Evolutionary conservation across 2,113 vertebrate genomes (phyloP).

Genomic region (Cygnus atratus): DNA sequence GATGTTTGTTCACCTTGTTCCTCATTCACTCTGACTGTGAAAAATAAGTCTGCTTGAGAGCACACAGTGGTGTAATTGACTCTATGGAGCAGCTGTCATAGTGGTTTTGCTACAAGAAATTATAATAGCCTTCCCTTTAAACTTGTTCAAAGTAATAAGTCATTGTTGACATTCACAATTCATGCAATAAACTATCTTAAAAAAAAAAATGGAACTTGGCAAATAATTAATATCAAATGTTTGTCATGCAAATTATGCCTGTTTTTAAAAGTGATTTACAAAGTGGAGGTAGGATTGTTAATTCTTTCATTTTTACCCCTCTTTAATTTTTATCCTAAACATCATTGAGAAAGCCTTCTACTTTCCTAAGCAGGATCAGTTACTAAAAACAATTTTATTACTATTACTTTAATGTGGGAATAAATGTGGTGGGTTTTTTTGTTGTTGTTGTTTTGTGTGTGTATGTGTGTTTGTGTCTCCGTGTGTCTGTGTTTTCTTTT

Average conservation of each 20-base stretch:
- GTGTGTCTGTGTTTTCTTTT: too few species aligned
- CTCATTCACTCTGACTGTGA: constrained; percentile 51
- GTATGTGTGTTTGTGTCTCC: too few species aligned
- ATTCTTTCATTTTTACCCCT: not conserved
- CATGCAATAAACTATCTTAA: constrained; percentile 55
- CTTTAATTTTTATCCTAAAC: not conserved
- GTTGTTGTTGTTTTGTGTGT: too few species aligned
- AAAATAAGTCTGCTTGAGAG: constrained; percentile 48
- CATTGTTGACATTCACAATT: constrained; percentile 69
- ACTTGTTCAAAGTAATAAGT: constrained; percentile 69
- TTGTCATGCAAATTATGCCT: constrained; percentile 32
- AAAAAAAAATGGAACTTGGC: not conserved
- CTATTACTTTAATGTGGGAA: not conserved
- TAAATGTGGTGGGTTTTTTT: not conserved
- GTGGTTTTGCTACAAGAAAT: constrained; percentile 61
- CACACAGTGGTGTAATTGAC: constrained; percentile 57
- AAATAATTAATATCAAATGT: constrained; percentile 71
- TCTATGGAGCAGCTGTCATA: constrained; percentile 60
- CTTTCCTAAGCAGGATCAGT: not conserved
- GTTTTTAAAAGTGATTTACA: not conserved
- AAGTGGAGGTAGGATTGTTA: not conserved
- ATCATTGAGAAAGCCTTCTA: fast-evolving
- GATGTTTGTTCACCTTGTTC: constrained; percentile 50
- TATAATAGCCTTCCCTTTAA: constrained; percentile 69
- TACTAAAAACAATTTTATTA: not conserved